Evolutionary conservation across 2,888 invertebrate genomes (phyloP).

Genomic region (Drosophila macrospina): DNA sequence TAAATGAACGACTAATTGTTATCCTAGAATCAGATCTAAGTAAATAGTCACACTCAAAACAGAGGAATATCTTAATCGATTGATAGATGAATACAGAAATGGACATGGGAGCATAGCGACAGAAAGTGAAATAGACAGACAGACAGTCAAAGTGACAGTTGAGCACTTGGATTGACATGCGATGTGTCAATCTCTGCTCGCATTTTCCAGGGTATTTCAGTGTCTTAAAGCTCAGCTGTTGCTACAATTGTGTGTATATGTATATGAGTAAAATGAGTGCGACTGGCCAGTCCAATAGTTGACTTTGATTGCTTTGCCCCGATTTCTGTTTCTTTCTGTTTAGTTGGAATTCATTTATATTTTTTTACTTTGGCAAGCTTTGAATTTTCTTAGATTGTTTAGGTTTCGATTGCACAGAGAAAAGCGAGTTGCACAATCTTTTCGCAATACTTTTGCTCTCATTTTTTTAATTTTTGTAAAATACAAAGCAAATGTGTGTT

Average conservation of each 20-base stretch:
- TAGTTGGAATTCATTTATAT: background rate
- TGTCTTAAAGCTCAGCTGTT: constrained; percentile 25
- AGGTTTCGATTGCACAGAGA: constrained; percentile 45
- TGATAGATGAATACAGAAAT: background rate
- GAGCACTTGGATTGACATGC: background rate
- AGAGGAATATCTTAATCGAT: background rate
- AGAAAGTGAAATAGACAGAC: background rate
- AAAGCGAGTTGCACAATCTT: constrained; percentile 4
- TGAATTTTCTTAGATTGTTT: constrained; percentile 37
- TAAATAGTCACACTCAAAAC: background rate
- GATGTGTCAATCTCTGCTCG: background rate
- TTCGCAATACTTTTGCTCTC: background rate
- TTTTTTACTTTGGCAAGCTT: constrained; percentile 5
- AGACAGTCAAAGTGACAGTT: background rate
- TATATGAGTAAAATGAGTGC: constrained; percentile 64
- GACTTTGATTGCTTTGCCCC: constrained; percentile 48
- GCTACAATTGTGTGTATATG: constrained; percentile 47
- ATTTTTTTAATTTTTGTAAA: constrained; percentile 77
- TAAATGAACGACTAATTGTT: background rate
- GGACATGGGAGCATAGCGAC: background rate
- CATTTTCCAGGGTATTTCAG: constrained; percentile 11
- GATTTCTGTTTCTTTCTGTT: constrained; percentile 38
- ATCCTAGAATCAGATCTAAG: background rate
- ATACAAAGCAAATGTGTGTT: constrained; percentile 76
- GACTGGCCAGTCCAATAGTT: constrained; percentile 42